A percentile compares a stretch with the other conserved stretches of the same genome.
Conservation (phyloP, 1,140 invertebrate species). For the Heliconius eleuchia region DNA sequence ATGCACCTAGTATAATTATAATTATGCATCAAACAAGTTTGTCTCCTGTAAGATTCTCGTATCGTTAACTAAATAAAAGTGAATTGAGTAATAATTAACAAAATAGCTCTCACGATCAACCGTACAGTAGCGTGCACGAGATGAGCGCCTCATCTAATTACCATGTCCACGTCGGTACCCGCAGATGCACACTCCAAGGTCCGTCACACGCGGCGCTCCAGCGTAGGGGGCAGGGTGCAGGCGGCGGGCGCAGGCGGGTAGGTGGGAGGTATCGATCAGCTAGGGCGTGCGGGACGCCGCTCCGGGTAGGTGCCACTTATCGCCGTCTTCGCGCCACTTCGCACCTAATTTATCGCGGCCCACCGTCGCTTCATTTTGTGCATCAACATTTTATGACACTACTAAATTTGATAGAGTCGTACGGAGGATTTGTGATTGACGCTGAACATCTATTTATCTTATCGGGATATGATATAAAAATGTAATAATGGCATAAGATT, state of each 20-base stretch:
- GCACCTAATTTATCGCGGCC: constrained; percentile 73
- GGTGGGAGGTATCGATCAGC: constrained; percentile 60
- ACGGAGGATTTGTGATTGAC: constrained; percentile 15
- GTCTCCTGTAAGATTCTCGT: neutral
- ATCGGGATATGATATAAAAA: neutral
- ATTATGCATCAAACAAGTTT: too few species aligned
- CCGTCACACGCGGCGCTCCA: constrained; percentile 1
- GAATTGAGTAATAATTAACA: neutral
- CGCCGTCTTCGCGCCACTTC: constrained; percentile 75
- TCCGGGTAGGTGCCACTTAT: constrained; percentile 59
- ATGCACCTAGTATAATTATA: too few species aligned
- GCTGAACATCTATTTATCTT: neutral
- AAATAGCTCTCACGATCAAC: neutral
- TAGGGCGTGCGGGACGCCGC: constrained; percentile 32
- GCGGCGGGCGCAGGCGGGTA: neutral
- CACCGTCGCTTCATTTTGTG: constrained; percentile 49
- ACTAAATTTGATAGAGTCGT: constrained; percentile 28
- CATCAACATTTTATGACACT: constrained; percentile 41
- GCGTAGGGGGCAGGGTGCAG: neutral
- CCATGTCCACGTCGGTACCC: neutral
- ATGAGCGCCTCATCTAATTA: constrained; percentile 6
- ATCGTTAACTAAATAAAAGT: neutral
- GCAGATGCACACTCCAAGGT: constrained; percentile 12
- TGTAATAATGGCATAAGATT: neutral
- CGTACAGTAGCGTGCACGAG: neutral